Conservation (phyloP, 1,140 invertebrate species). For the Portunus trituberculatus region DNA sequence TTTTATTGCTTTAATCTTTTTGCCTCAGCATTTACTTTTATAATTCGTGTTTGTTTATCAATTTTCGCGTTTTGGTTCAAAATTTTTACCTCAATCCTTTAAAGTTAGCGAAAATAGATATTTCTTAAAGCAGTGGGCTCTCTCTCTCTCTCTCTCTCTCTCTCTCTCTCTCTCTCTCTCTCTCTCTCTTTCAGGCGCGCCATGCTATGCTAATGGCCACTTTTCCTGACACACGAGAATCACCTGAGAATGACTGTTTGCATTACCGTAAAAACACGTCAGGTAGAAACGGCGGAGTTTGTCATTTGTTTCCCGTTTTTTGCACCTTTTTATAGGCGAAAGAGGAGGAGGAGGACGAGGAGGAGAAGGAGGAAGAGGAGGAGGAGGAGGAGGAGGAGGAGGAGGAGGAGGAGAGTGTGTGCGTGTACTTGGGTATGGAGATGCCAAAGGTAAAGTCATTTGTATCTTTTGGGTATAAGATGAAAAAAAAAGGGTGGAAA, state of each 20-base stretch:
- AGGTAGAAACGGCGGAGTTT: too few relatives aligned
- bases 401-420: background rate
- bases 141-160: background rate
- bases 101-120: background rate
- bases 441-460: too few relatives aligned
- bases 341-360: too few relatives aligned
- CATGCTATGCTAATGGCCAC: too few relatives aligned
- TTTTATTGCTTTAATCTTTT: background rate
- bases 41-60: background rate
- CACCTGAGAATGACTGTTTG: too few relatives aligned
- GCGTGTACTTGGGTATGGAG: background rate
- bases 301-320: too few relatives aligned
- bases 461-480: background rate
- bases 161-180: constrained; percentile 7
- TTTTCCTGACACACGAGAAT: too few relatives aligned
- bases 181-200: constrained; percentile 11
- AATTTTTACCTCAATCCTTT: too few relatives aligned
- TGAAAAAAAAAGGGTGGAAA: background rate
- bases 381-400: too few relatives aligned
- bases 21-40: background rate
- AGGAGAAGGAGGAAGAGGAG: background rate
- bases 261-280: too few relatives aligned
- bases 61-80: background rate
- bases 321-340: too few relatives aligned
- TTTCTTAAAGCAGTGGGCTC: background rate